These are phyloP conservation scores for Brenthis hecate DNA, from an alignment of 2,888 invertebrate species.

Conservation along the genomic window DNA sequence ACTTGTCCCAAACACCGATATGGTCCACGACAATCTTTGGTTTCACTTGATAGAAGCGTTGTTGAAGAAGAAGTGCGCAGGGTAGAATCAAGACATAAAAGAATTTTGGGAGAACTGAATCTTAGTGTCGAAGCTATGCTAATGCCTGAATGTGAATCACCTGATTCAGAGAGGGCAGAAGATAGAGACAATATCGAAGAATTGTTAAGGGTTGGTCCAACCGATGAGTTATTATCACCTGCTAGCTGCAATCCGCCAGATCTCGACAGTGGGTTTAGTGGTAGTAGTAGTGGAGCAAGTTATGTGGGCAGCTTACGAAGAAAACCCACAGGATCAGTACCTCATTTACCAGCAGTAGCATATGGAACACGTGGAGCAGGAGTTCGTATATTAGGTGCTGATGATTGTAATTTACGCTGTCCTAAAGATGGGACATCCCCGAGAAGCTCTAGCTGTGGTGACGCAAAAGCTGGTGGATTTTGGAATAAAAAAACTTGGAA, in stretches of 20 bases:
- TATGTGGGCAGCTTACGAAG: conserved; percentile 87
- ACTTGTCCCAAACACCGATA: conserved; percentile 78
- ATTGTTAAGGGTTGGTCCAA: conserved; percentile 86
- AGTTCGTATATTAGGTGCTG: conserved; percentile 73
- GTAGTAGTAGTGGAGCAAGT: conserved; percentile 91
- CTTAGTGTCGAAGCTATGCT: conserved; percentile 94
- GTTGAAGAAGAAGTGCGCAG: conserved; percentile 92
- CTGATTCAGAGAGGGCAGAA: conserved; percentile 84
- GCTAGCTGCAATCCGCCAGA: conserved; percentile 85
- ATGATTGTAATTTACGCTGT: conserved; percentile 69
- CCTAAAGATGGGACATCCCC: conserved; percentile 69
- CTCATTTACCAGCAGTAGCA: conserved; percentile 77
- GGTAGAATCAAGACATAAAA: conserved; percentile 91
- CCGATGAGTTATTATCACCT: conserved; percentile 88
- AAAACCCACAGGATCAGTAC: conserved; percentile 76
- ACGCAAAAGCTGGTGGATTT: conserved; percentile 81
- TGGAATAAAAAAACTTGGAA: conserved; percentile 91
- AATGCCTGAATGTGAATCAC: conserved; percentile 89
- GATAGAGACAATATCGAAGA: conserved; percentile 85
- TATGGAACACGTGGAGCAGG: conserved; percentile 79
- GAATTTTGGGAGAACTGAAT: conserved; percentile 92
- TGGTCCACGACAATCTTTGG: conserved; percentile 82
- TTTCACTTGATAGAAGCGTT: conserved; percentile 86
- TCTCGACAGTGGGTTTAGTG: conserved; percentile 92
- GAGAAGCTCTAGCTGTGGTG: conserved; percentile 76